These are phyloP conservation scores for Trachemys scripta DNA, from an alignment of 2,113 vertebrate species.

Conservation along the genomic window DNA sequence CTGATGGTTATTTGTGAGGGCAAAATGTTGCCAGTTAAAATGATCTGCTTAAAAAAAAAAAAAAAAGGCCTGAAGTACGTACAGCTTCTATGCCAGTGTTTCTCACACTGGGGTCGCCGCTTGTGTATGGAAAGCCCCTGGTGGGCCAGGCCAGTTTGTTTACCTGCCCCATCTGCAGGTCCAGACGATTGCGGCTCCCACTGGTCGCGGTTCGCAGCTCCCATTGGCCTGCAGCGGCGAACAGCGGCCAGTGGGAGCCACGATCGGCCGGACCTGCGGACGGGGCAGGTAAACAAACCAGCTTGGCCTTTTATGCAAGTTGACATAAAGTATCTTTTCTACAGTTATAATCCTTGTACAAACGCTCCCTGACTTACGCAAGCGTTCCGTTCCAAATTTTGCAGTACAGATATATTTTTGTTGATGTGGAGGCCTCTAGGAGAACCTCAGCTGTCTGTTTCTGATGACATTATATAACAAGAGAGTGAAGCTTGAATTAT, in stretches of 20 bases:
- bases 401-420: neutral
- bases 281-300: too few relatives aligned
- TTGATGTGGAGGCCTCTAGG: neutral
- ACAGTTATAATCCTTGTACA: neutral
- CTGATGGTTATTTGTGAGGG: neutral
- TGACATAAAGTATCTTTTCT: neutral
- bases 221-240: too few relatives aligned
- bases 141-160: too few relatives aligned
- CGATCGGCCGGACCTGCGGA: too few relatives aligned
- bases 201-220: too few relatives aligned
- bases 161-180: too few relatives aligned
- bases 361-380: too few relatives aligned
- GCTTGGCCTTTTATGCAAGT: neutral
- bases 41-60: neutral
- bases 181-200: too few relatives aligned
- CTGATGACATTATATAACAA: neutral
- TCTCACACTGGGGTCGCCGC: too few relatives aligned
- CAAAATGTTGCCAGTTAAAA: neutral
- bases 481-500: neutral
- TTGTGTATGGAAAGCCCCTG: too few relatives aligned
- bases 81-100: neutral
- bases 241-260: too few relatives aligned
- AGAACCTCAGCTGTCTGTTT: neutral
- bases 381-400: neutral
- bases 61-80: accelerated